Base-by-base conservation (phyloP, 2,113 vertebrate species). In the Lynx canadensis region DNA sequence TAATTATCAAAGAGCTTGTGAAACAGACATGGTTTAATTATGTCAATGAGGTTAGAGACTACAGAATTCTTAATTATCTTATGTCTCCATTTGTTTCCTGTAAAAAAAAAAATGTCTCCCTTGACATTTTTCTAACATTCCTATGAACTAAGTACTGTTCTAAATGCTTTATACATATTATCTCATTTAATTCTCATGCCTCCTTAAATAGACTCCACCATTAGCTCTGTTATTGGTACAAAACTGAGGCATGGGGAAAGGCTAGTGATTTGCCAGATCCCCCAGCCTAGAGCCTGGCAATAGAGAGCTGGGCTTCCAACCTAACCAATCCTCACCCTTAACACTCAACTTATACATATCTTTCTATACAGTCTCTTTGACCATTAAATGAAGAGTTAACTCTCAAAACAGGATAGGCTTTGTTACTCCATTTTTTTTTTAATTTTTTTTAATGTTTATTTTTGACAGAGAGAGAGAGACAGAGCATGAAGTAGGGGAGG, bases 301-400 rank as follows among this genome's bases (percentile, higher is more conserved):
- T 55, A 33, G 33, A 91, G 13, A 84, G 10, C 48, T 65, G 11
- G 48, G 16, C 48, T n/a, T 36, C 52, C 5, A 27, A 55, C 4
- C 3, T 12, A 5, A 33, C 12, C 1, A 94, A 74, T 18, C 29
- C 6, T 23, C 5, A 2, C 27, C 18, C 1, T 6, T 15, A 11
- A 0, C 41, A 11, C 19, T 33, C 6, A 2, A 8, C n/a, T 25
- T 84, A 18, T 15, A 88, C 3, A 1, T 1, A 4, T 7, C 13
- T 71, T 33, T 33, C 38, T 21, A 5, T 6, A 11, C 16, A 21
- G 36, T 33, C 16, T 63, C 55, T 80, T 36, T 78, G 36, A 29
- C 36, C 11, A 50, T 76, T 74, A 85, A 76, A 66, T 23, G n/a
- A 36, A 5, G 19, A 89, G 3, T 50, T 50, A 71, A 31, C 66